Conservation (phyloP, 1,140 invertebrate species). For the Lucilia cuprina region DNA sequence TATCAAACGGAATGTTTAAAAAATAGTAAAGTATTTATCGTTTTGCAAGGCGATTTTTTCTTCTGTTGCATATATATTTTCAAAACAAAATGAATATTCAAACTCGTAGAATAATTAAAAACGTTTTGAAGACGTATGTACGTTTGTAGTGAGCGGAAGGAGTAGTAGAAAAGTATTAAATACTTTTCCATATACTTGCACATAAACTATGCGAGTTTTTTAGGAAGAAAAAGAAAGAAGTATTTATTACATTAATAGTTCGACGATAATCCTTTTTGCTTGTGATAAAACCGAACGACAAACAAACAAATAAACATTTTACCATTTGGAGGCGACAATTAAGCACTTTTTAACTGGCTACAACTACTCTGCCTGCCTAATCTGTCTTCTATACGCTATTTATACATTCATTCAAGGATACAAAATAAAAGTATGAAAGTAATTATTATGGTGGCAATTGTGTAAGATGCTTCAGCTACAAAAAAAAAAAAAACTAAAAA, state of each 20-base stretch:
- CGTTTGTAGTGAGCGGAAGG: neutral
- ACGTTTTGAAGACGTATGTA: neutral
- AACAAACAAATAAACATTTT: neutral
- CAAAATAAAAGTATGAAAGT: neutral
- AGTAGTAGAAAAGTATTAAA: neutral
- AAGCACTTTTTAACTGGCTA: conserved; percentile 6
- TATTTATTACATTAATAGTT: conserved; percentile 36
- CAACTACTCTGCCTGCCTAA: neutral
- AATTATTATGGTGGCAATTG: conserved; percentile 17
- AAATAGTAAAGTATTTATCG: conserved; percentile 16
- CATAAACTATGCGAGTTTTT: neutral
- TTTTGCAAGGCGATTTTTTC: conserved; percentile 13
- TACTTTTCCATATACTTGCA: neutral
- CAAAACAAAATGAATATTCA: conserved; percentile 32
- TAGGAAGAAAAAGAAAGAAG: neutral
- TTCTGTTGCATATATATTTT: neutral
- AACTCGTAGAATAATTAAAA: conserved; percentile 33
- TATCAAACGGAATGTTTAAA: neutral
- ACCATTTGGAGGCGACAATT: conserved; percentile 31
- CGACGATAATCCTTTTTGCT: conserved; percentile 31
- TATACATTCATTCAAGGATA: neutral
- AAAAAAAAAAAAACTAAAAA: neutral
- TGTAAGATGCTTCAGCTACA: neutral
- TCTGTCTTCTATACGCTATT: neutral
- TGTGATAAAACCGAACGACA: conserved; percentile 16